Evolutionary conservation across 2,888 invertebrate species (phyloP).

Genomic region (Pelosia muscerda): DNA sequence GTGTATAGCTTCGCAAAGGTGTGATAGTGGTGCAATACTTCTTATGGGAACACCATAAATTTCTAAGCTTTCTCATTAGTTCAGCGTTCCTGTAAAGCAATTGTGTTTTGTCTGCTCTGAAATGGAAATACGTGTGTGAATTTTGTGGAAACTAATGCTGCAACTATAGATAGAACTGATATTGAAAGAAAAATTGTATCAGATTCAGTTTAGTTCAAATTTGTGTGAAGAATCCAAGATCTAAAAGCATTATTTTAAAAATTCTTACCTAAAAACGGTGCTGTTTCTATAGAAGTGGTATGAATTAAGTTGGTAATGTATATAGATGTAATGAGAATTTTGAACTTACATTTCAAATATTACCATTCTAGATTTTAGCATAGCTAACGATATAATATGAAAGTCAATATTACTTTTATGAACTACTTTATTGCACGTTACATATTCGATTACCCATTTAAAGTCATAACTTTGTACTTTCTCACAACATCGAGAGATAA

Average conservation of each 20-base stretch:
- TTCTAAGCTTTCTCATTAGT: slow-evolving; percentile 87
- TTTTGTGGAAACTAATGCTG: slow-evolving; percentile 27
- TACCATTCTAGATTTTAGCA: not conserved
- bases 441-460: slow-evolving; percentile 73
- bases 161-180: slow-evolving; percentile 4
- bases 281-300: not conserved
- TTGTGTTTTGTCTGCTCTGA: slow-evolving; percentile 88
- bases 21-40: slow-evolving; percentile 83
- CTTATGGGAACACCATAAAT: slow-evolving; percentile 88
- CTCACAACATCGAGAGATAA: slow-evolving; percentile 42
- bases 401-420: slow-evolving; percentile 22
- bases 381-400: not conserved
- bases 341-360: not conserved
- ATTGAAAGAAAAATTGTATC: not conserved
- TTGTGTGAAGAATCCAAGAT: not conserved
- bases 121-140: slow-evolving; percentile 67
- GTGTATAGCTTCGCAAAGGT: slow-evolving; percentile 75
- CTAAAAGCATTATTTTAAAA: not conserved
- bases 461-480: slow-evolving; percentile 47
- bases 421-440: slow-evolving; percentile 67
- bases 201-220: not conserved
- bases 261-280: not conserved
- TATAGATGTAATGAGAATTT: not conserved
- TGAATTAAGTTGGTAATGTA: not conserved
- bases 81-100: slow-evolving; percentile 88